These are phyloP conservation scores for Sthenelais limicola DNA, from an alignment of 2,888 invertebrate species.

Conservation along the genomic window DNA sequence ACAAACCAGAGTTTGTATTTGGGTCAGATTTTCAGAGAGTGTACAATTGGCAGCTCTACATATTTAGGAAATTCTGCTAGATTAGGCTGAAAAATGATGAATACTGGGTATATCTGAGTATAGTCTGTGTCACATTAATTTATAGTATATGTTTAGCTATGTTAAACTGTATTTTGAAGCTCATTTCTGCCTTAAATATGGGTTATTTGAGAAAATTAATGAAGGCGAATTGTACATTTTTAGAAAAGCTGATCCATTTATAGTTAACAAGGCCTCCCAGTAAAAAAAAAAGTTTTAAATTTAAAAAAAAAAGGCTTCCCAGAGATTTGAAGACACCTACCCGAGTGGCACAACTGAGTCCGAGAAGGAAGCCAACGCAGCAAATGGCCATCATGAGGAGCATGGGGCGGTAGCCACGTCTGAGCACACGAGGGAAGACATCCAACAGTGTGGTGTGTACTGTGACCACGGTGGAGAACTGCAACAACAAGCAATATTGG, in stretches of 20 bases:
- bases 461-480: conserved; percentile 74
- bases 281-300: background rate
- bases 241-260: background rate
- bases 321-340: conserved; percentile 46
- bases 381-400: conserved; percentile 65
- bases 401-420: conserved; percentile 59
- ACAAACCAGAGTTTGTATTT: too few relatives aligned
- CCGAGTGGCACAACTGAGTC: conserved; percentile 62
- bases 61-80: too few relatives aligned
- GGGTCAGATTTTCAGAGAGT: too few relatives aligned
- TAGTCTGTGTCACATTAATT: too few relatives aligned
- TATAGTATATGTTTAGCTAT: too few relatives aligned
- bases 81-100: too few relatives aligned
- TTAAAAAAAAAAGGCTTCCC: background rate
- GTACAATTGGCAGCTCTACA: too few relatives aligned
- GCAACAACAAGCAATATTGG: conserved; percentile 35
- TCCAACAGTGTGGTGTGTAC: conserved; percentile 75
- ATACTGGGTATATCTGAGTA: too few relatives aligned
- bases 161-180: too few relatives aligned
- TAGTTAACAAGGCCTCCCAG: background rate
- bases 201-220: too few relatives aligned
- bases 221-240: too few relatives aligned
- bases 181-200: too few relatives aligned
- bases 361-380: conserved; percentile 67
- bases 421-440: conserved; percentile 71